Conservation (phyloP, 1,140 invertebrate genomes). For the Cardiocondyla obscurior region DNA sequence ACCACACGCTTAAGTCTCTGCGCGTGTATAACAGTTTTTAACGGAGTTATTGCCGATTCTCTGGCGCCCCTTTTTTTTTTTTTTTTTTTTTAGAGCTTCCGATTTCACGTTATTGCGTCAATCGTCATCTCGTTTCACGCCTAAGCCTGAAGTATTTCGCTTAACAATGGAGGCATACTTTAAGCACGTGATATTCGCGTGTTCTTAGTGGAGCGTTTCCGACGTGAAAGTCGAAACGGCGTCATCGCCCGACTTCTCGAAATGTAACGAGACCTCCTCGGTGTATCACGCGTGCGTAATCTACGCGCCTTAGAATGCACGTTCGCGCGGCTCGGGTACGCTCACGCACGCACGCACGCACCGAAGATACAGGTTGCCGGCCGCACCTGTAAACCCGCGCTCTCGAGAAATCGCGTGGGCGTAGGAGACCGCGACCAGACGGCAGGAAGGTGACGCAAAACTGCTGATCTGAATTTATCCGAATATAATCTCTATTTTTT, state of each 20-base stretch:
- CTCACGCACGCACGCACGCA: slow-evolving; percentile 60
- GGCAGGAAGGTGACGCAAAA: slow-evolving; percentile 69
- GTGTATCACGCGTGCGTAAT: slow-evolving; percentile 57
- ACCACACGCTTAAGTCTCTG: neutral
- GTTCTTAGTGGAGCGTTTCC: slow-evolving; percentile 31
- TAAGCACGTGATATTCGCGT: slow-evolving; percentile 20
- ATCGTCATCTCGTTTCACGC: neutral
- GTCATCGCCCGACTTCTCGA: slow-evolving; percentile 49
- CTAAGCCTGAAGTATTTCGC: neutral
- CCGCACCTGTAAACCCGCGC: slow-evolving; percentile 81
- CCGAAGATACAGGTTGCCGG: slow-evolving; percentile 79
- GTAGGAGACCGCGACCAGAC: slow-evolving; percentile 75
- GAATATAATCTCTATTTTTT: slow-evolving; percentile 60
- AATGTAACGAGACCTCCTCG: slow-evolving; percentile 65
- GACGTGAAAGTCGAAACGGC: slow-evolving; percentile 61
- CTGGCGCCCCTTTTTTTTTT: neutral
- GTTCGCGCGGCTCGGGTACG: slow-evolving; percentile 59
- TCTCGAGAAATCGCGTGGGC: slow-evolving; percentile 75
- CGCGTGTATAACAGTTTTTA: neutral
- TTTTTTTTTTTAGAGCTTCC: neutral
- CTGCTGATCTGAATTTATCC: slow-evolving; percentile 71
- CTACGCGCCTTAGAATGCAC: slow-evolving; percentile 46
- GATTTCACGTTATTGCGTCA: neutral
- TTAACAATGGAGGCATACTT: slow-evolving; percentile 19
- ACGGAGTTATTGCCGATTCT: neutral